Base-by-base conservation (phyloP, 2,113 vertebrate genomes). In the Thunnus maccoyii region DNA sequence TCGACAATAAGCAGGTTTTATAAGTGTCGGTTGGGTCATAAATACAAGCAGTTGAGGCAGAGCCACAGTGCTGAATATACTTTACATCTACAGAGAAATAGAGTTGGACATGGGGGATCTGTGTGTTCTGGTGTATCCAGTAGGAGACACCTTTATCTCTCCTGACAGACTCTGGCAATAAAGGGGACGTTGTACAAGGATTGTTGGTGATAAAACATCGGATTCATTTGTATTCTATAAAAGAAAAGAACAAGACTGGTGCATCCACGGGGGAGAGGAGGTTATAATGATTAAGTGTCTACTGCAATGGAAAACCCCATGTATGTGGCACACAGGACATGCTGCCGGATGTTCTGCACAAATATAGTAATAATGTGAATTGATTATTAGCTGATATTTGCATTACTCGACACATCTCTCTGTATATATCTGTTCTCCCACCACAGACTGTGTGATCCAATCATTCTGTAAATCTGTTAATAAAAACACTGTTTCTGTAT, bases 51-150 rank as follows among this genome's bases (percentile, higher is more conserved):
- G 9, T 41, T 7, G 7, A 36, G 32, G 36, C 36, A 36, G 32
- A 36, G 32, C 5, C 3, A 41, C 36, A 9, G 36, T 6, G 7
- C 36, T 41, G 8, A 41, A 41, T 9, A 30, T 30, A 30, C 27
- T 30, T 2, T 30, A 41, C 10, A 9, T 57, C 47, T 71, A 50
- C 6, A 27, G 18, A 41, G 41, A 2, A 46, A 13, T 41, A n/a
- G n/a, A 55, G 25, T 41, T 32, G 72, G 54, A 30, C 32, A 52
- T 32, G 15, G 47, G 76, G 17, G 58, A 78, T 62, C 36, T 41
- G 36, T 41, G 56, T 27, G 58, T 14, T 8, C 56, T 30, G 20
- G 56, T 51, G 63, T 70, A 55, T 41, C 36, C 2, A 9, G 36
- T 41, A 41, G 36, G 36, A 41, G 36, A 41, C 36, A 41, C 36